phyloP scores from a whole-genome alignment of 2,797 vertebrate species.

The Poeciliopsis presidionis region DNA sequence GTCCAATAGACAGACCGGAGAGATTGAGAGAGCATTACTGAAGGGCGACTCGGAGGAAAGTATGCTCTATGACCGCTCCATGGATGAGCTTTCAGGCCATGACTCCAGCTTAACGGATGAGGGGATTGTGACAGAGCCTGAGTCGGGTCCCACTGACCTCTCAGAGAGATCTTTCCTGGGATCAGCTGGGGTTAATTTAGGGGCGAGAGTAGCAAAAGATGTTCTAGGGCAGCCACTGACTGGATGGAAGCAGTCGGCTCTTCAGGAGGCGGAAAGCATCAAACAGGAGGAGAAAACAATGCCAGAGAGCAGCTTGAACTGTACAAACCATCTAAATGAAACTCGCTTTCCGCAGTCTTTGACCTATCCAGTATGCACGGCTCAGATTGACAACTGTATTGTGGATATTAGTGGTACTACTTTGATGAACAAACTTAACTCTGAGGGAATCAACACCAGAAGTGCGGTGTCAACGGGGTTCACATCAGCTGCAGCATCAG shows the following conservation, averaged over 20 bases:
- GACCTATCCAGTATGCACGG: constrained; percentile 47
- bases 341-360: constrained; percentile 21
- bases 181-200: constrained; percentile 64
- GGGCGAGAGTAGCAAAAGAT: constrained; percentile 75
- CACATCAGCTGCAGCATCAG: constrained; percentile 30
- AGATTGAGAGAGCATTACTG: constrained; percentile 60
- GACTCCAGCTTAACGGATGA: constrained; percentile 95
- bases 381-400: constrained; percentile 71
- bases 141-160: constrained; percentile 76
- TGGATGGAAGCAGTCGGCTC: constrained; percentile 82
- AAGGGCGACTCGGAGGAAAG: constrained; percentile 80
- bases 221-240: constrained; percentile 79
- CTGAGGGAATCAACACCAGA: constrained; percentile 51
- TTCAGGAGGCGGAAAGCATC: constrained; percentile 67
- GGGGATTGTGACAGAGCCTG: constrained; percentile 94
- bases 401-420: constrained; percentile 58
- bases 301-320: constrained; percentile 48
- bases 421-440: constrained; percentile 42
- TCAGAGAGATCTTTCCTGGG: constrained; percentile 63
- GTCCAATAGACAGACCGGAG: constrained; percentile 53
- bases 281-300: constrained; percentile 54
- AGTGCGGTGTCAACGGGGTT: constrained; percentile 65
- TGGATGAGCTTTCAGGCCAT: constrained; percentile 91
- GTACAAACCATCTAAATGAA: constrained; percentile 53
- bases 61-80: constrained; percentile 77